Evolutionary conservation across 2,888 invertebrate species (phyloP).

Genomic region (Epistrophe eligans): DNA sequence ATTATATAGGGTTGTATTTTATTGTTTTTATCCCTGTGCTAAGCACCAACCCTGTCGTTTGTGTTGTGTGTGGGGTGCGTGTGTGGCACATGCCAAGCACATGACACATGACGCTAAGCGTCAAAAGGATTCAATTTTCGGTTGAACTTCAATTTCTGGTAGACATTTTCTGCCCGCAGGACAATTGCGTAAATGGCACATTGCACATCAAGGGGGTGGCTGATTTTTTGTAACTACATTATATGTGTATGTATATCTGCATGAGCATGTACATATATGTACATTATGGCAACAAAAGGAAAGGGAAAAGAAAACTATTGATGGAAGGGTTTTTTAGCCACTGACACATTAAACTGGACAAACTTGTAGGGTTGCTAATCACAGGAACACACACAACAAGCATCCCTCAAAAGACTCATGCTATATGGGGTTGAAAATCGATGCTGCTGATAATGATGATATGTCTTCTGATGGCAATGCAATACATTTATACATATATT

Average conservation of each 20-base stretch:
- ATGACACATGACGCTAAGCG: constrained; percentile 67
- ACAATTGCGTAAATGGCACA: constrained; percentile 62
- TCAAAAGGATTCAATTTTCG: constrained; percentile 69
- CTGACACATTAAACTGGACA: constrained; percentile 34
- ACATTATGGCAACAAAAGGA: not conserved
- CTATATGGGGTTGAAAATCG: constrained; percentile 38
- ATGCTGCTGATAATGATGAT: constrained; percentile 55
- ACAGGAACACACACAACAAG: constrained; percentile 8
- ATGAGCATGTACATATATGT: not conserved
- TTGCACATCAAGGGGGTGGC: constrained; percentile 53
- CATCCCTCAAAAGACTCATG: not conserved
- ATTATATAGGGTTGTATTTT: constrained; percentile 71
- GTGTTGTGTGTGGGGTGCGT: constrained; percentile 62
- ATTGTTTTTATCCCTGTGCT: constrained; percentile 44
- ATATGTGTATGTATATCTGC: no score
- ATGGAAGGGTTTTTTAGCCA: constrained; percentile 38
- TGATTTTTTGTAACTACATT: constrained; percentile 26
- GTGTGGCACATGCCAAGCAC: constrained; percentile 70
- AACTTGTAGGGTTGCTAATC: constrained; percentile 49
- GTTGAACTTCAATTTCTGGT: constrained; percentile 55
- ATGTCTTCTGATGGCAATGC: constrained; percentile 41
- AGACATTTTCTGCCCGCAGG: constrained; percentile 66
- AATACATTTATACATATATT: constrained; percentile 18
- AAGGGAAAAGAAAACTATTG: constrained; percentile 25
- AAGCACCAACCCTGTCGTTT: constrained; percentile 62